Evolutionary conservation across 2,888 invertebrate species (phyloP), one percentile per base, ranked within the genome.

Genomic region (Liopterus haemorrhoidalis): DNA sequence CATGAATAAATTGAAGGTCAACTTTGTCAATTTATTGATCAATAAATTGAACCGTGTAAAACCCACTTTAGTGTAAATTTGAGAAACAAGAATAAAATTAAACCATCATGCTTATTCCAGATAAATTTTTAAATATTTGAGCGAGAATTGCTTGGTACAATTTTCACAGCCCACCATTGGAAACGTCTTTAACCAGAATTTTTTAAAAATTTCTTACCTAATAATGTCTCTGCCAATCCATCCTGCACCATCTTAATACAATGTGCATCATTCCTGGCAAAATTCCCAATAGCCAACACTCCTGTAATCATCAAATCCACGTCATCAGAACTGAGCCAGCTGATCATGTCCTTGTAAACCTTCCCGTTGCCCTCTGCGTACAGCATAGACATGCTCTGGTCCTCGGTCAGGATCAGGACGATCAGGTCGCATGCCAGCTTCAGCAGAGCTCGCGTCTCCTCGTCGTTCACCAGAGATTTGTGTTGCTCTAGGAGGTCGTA

Each of bases 341-440:
- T 72, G 38, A 86, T 75, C 70, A 85, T 79, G 63, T 76, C 82
- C 56, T 67, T 70, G 65, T 81, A 92, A 6, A 80, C 82, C 52
- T 72, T 70, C 0, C 88, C 86, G n/a, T 75, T 68, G 0, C 86
- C 85, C 37, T 82, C 76, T 30, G 79, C 75, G 64, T 89, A 93
- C n/a, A 92, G 70, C 39, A 79, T 70, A 54, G 85, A 79, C 90
- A 93, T 92, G n/a, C 8, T 38, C 53, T 62, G 67, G 89, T 90
- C 91, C 69, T 89, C 91, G 43, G 88, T 90, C 28, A 92, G 70
- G 46, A 92, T 81, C 39, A 87, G 75, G 20, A 91, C 83, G 53
- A 92, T 79, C 22, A 92, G 74, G 65, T 92, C 90, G 59, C 90
- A 90, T 15, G 90, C 87, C 62, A 85, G 75, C 68, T 89, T 90